Evolutionary conservation across 2,888 invertebrate species (phyloP), one percentile per base, ranked within the genome.

Genomic region (Hirudinaria manillensis): DNA sequence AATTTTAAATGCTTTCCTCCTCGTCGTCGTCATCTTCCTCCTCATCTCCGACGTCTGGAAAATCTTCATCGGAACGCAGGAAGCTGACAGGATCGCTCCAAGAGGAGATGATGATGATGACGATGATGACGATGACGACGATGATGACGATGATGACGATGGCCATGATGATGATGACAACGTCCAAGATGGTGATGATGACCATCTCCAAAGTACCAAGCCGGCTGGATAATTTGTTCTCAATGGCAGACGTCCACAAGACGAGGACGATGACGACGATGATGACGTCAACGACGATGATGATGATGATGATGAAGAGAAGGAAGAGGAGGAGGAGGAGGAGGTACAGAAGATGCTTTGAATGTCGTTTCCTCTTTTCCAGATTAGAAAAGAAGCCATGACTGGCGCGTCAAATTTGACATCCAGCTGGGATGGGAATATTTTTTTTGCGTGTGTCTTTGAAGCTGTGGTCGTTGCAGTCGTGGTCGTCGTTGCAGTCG

Each of bases 131-230:
- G 74, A 24, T 38, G 68, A 36, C 32, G 68, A 36, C 16, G 68
- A 36, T 29, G 68, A 68, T 61, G 21, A 16, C n/a, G 21, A 61
- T 16, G 24, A 61, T 61, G 61, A 61, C 10, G 61, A 61, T n/a
- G 24, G n/a, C n/a, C 2, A n/a, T 65, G 73, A 36, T 36, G 45
- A 34, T 65, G 27, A 36, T 3, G 73, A 70, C 21, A 2, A 45
- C n/a, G 70, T 24, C 6, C 45, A 55, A 13, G 53, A 27, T 7
- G 72, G 27, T 24, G 72, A 72, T 7, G 55, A 72, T 72, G 53
- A 56, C 19, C 2, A 45, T 53, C 29, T 45, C 45, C 45, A 16
- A 45, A 16, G 13, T 45, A 45, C 10, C 45, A 45, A 45, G 45
- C 45, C 45, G 45, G 13, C 45, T 45, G 45, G 45, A 45, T 45